Conservation (phyloP, 2,888 invertebrate genomes). For the Aphidoletes aphidimyza region DNA sequence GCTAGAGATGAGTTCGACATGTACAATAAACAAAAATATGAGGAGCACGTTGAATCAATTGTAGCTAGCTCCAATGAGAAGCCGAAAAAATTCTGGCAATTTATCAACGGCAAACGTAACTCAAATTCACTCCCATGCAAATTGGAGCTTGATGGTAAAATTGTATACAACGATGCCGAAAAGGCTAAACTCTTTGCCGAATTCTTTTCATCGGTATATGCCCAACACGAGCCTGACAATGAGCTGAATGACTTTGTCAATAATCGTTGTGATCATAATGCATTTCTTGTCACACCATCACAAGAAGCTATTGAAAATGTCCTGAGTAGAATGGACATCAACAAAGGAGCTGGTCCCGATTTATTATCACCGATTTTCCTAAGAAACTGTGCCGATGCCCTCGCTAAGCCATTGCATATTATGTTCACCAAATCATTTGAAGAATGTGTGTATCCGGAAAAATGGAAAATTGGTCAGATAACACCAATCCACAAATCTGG, state of each 20-base stretch:
- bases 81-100: too few species aligned
- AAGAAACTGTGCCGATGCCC: background rate
- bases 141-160: too few species aligned
- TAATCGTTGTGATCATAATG: too few species aligned
- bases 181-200: too few species aligned
- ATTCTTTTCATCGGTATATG: too few species aligned
- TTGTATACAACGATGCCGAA: too few species aligned
- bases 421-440: background rate
- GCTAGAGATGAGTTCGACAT: background rate
- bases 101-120: too few species aligned
- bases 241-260: too few species aligned
- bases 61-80: too few species aligned
- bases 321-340: background rate
- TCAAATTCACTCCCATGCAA: too few species aligned
- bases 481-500: background rate
- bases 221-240: too few species aligned
- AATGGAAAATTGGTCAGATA: background rate
- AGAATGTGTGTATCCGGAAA: background rate
- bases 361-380: background rate
- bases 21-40: background rate
- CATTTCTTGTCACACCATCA: too few species aligned
- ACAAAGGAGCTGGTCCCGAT: background rate
- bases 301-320: background rate
- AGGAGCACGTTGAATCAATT: background rate
- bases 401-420: background rate